Evolutionary conservation across 2,113 vertebrate genomes (phyloP), one percentile per base, ranked within the genome.

Genomic region (Polypterus bichir): DNA sequence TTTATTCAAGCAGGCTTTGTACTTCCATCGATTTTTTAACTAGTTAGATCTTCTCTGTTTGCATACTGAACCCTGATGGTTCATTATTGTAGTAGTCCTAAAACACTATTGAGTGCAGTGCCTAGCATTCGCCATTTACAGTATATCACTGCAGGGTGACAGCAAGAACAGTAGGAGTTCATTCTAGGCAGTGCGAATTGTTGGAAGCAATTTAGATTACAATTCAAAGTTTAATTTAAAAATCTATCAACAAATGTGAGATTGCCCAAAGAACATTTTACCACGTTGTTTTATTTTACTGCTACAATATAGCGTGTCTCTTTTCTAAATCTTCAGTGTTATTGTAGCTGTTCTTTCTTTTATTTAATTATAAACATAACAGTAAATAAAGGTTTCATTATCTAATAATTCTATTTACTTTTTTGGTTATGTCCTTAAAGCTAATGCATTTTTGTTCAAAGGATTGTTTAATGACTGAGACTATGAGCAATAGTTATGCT

Each of bases 361-460:
- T 87, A 88, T 90, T 90, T 88, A 90, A 89, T 90, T 88, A 88
- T 85, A 88, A 87, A 88, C 87, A 90, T 87, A 89, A 88, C 89
- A 90, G 89, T 88, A 88, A 88, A 87, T 66, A 58, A 66, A 59
- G 60, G 49, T 66, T 66, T 66, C 65, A 59, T 66, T 66, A 62
- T 62, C 54, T 49, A 53, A 60, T 62, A 58, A 66, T 62, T 66
- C 60, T 62, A 46, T 62, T 66, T 56, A 66, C 53, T 62, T 48
- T 27, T 27, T 59, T 48, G 48, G 56, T 6, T 7, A 11, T 11
- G 44, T 48, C 11, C 5, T 5, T 47, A 3, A 27, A 46, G 7
- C 46, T 48, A 57, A 46, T 9, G 59, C 27, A 27, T 1, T 27
- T 27, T 27, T 27, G 2, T 27, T 27, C 27, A 27, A 27, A 27